Base-by-base conservation (phyloP, 2,113 vertebrate genomes). In the Etheostoma cragini region DNA sequence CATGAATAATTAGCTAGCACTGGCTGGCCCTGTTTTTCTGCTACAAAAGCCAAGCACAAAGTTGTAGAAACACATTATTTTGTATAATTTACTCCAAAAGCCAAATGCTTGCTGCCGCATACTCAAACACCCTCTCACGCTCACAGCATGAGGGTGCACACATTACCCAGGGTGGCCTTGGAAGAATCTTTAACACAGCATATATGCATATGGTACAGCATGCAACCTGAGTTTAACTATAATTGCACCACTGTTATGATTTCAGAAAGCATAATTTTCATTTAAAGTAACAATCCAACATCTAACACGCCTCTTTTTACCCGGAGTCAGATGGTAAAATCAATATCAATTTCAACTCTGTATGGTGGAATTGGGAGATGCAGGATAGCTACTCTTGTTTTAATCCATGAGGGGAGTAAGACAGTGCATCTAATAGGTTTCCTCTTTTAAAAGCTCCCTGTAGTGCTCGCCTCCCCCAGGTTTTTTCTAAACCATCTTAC, bases 1-100 rank as follows among this genome's bases (percentile, higher is more conserved):
- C 67, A 57, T 81, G 77, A 89, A 80, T 84, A 88, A 86, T 87
- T 84, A 89, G 63, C 62, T 50, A 70, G 64, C 47, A 68, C 54
- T 15, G 22, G 24, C 47, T 56, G 69, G 24, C 69, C 56, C 42
- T 35, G 63, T 70, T 64, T 46, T 62, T 58, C 63, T 47, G 65
- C 72, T 54, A 81, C n/a, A 35, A 64, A 68, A 80, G 76, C 52
- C 65, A 69, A 68, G 68, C 61, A 33, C 26, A 69, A 62, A 80
- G 82, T 87, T 80, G 53, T 75, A 33, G 58, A 72, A 85, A 67
- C 77, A 77, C 67, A 70, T 82, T 33, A 35, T 47, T 74, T 75
- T 84, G 65, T 67, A 73, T 88, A 76, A 81, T 79, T 76, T 45
- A 68, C 74, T 86, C 63, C 33, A 21, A 46, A 16, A 63, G 68